Conservation (phyloP, 2,797 vertebrate species). For the Typhlichthys subterraneus region DNA sequence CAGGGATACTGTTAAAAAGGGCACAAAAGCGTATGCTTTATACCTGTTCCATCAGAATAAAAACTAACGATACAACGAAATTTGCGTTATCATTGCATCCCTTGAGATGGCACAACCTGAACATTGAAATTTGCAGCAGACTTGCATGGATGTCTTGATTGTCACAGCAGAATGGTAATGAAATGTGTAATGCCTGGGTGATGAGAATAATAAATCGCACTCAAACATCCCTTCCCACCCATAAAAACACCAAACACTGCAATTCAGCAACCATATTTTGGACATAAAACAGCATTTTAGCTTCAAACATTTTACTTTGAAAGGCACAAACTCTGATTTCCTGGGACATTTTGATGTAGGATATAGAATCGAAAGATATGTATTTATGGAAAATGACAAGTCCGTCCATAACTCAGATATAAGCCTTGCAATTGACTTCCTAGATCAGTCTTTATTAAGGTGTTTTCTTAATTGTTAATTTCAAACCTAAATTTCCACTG, state of each 20-base stretch:
- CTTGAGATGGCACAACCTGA: constrained; percentile 13
- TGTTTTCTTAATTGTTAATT: constrained; percentile 71
- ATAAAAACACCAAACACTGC: constrained; percentile 23
- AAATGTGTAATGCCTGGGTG: constrained; percentile 16
- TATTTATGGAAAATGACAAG: constrained; percentile 62
- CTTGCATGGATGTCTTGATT: constrained; percentile 32
- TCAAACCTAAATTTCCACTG: constrained; percentile 72
- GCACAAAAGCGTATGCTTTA: constrained; percentile 15
- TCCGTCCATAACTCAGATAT: constrained; percentile 69
- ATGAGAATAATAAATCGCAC: constrained; percentile 26
- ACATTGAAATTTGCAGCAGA: not conserved
- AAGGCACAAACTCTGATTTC: constrained; percentile 88
- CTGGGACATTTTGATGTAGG: constrained; percentile 84
- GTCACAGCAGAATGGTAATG: constrained; percentile 41
- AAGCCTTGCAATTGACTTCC: constrained; percentile 71
- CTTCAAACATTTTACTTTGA: constrained; percentile 87
- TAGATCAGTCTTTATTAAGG: constrained; percentile 76
- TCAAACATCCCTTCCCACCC: constrained; percentile 34
- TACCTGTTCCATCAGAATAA: constrained; percentile 24
- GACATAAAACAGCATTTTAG: constrained; percentile 74
- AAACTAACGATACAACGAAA: constrained; percentile 21
- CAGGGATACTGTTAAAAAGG: not conserved
- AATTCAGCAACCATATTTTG: constrained; percentile 60
- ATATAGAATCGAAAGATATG: constrained; percentile 78
- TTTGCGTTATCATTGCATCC: constrained; percentile 15